Base-by-base conservation (phyloP, 2,113 vertebrate genomes). In the Ictalurus punctatus region DNA sequence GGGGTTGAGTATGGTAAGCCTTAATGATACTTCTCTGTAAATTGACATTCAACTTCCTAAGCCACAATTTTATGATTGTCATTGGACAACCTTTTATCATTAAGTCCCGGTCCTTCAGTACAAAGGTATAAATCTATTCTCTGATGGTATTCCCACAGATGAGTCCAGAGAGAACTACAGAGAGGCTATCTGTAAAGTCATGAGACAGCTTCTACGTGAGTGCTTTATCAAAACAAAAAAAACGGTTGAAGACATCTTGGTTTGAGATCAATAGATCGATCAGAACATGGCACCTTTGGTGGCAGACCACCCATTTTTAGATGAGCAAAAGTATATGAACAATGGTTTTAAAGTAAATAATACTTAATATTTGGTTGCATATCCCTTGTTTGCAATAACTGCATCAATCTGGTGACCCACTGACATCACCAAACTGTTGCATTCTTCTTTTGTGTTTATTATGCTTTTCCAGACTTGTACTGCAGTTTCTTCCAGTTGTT, bases 1-100 rank as follows among this genome's bases (percentile, higher is more conserved):
- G 98, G 98, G 52, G 95, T 99, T 54, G 95, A 97, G 78, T 97
- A 98, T 85, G 96, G 98, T 99, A 94, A 95, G 97, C 25, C 21
- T 56, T 37, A 79, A 58, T 56, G 10, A 74, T 54, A 56, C 7
- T 84, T 17, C 19, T 30, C 23, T 6, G 34, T 27, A 71, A 14
- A 59, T 86, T 34, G n/a, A 34, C 16, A 58, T 58, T 58, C 1
- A 21, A 34, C 16, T 9, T 30, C n/a, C 16, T 34, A 59, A 37
- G 17, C 2, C 10, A 59, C 17, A 16, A 37, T 78, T 82, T 82
- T 3, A 81, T n/a, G 0, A 54, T 59, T 63, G 52, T 82, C 59
- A 7, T 8, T 84, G 34, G 40, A 83, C 37, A 84, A 56, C 19
- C 17, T 52, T 23, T 65, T 30, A 34, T 59, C 37, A 52, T 9